Base-by-base conservation (phyloP, 2,797 vertebrate species). In the Ctenopoma multispine region DNA sequence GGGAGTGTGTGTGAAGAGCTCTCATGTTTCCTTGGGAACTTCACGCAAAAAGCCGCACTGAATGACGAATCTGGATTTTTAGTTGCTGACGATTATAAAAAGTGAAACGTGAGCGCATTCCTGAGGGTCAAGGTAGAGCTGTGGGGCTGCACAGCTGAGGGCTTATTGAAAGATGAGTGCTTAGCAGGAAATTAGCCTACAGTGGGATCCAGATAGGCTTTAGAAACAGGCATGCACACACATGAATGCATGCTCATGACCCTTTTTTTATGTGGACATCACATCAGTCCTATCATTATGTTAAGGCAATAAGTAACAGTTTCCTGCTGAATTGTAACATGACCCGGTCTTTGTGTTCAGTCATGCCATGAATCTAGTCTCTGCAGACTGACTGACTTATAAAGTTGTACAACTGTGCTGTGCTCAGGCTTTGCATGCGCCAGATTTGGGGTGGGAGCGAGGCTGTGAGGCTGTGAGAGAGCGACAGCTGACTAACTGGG, bases 91-190 rank as follows among this genome's bases (percentile, higher is more conserved):
- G 49, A 87, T 87, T 80, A 87, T 80, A 88, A 92, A 92, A 91
- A 89, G 89, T 93, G 93, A 93, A 93, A 93, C 31, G 62, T 69
- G 93, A 93, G 90, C 87, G 41, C 92, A 92, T 94, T 94, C 90
- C 81, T 73, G 64, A 65, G 61, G 82, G 76, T 71, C 84, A 54
- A 82, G 76, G 62, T 80, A 67, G 80, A 86, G 87, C 84, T 56
- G 31, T 57, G 85, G 31, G 77, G 79, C 67, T 41, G 11, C 87
- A 85, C 91, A 92, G 93, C 92, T 93, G 92, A 91, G 69, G 87
- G 63, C 63, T 80, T 74, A 80, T 64, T 80, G 89, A 90, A 81
- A 92, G 88, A 91, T 34, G 61, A 81, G 79, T 20, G 74, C 72
- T 69, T 59, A 50, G 85, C 57, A 81, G 80, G 75, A 82, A 85